Conservation (phyloP, 1,140 invertebrate species). For the Orchestia grillus region DNA sequence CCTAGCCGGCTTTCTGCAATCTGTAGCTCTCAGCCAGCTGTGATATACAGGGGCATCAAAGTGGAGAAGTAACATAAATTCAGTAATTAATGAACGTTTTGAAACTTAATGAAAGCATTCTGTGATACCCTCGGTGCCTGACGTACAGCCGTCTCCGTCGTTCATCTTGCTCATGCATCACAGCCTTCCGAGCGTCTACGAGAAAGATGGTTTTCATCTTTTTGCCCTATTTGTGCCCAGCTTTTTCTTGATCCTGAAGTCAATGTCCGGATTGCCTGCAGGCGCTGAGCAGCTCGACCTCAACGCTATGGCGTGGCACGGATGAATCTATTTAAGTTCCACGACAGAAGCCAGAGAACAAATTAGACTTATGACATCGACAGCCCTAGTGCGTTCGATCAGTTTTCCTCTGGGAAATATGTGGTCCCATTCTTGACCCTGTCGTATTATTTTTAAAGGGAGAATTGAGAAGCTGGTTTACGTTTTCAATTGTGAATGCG, state of each 20-base stretch:
- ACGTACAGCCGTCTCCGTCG: too few species aligned
- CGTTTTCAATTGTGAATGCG: too few species aligned
- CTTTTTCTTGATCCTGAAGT: neutral
- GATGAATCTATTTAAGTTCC: neutral
- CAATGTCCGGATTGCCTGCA: neutral
- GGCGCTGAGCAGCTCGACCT: neutral
- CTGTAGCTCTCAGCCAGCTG: neutral
- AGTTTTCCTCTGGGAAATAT: too few species aligned
- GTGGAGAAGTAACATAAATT: neutral
- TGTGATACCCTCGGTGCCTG: too few species aligned
- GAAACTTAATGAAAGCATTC: neutral
- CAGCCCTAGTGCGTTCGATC: too few species aligned
- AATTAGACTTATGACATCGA: too few species aligned
- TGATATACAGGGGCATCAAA: neutral
- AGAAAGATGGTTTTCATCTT: neutral
- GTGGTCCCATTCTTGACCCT: too few species aligned
- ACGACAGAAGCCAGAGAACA: too few species aligned
- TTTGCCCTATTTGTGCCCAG: neutral
- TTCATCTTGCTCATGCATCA: too few species aligned
- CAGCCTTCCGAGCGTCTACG: neutral
- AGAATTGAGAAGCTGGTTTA: too few species aligned
- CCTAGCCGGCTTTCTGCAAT: neutral
- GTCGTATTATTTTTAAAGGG: too few species aligned
- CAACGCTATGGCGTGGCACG: neutral
- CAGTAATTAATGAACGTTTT: neutral